Percentiles rank a stretch among this genome's conserved stretches.
phyloP scores from a whole-genome alignment of 1,140 invertebrate genomes.

The Eupristina koningsbergeri region DNA sequence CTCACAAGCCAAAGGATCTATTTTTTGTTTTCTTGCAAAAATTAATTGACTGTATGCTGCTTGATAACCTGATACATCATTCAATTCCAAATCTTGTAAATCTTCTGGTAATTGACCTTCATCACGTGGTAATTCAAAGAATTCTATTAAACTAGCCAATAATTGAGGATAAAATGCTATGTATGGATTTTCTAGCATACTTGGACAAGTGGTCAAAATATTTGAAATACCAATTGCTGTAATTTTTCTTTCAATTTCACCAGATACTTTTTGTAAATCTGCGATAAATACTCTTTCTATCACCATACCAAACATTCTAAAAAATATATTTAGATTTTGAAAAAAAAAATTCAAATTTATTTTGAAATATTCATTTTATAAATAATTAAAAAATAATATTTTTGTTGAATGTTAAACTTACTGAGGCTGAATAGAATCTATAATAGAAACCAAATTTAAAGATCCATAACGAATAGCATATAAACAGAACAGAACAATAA shows the following conservation, averaged over 20 bases:
- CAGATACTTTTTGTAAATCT: slow-evolving; percentile 90
- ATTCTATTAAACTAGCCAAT: slow-evolving; percentile 83
- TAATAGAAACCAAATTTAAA: slow-evolving; percentile 80
- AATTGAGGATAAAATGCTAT: slow-evolving; percentile 77
- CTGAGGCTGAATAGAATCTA: slow-evolving; percentile 91
- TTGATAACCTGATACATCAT: slow-evolving; percentile 90
- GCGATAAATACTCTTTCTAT: slow-evolving; percentile 88
- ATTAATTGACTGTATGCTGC: slow-evolving; percentile 90
- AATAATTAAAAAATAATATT: slow-evolving; percentile 11
- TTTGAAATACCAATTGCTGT: slow-evolving; percentile 91
- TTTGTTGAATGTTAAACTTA: slow-evolving; percentile 68
- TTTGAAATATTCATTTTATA: background rate
- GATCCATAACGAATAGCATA: slow-evolving; percentile 87
- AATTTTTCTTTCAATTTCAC: slow-evolving; percentile 88
- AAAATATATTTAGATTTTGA: slow-evolving; percentile 58
- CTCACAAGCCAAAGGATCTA: slow-evolving; percentile 81
- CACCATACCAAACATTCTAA: slow-evolving; percentile 95
- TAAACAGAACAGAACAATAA: slow-evolving; percentile 92
- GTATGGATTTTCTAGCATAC: slow-evolving; percentile 79
- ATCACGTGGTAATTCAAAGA: slow-evolving; percentile 92
- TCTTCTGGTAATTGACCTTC: slow-evolving; percentile 85
- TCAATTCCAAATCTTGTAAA: slow-evolving; percentile 87
- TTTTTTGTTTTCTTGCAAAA: slow-evolving; percentile 83
- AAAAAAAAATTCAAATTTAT: too few relatives aligned
- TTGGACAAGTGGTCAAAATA: slow-evolving; percentile 84